A percentile compares a stretch with the other conserved stretches of the same genome.
phyloP scores from a whole-genome alignment of 2,888 invertebrate species.

The Drosophila lacicola region DNA sequence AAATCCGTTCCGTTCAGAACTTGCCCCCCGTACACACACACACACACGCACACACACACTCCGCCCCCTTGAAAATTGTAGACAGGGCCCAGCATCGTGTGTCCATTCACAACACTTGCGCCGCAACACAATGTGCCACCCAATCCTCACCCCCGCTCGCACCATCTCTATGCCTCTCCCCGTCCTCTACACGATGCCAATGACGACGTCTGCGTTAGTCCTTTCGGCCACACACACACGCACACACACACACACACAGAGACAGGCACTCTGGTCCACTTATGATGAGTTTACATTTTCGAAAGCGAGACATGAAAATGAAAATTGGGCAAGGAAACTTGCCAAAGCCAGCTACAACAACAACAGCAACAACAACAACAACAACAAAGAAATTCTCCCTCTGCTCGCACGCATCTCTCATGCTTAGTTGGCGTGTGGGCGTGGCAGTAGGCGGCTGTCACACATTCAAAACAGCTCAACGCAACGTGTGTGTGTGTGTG shows the following conservation, averaged over 20 bases:
- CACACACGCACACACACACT: conserved; percentile 2
- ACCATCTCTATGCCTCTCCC: neutral
- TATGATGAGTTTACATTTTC: conserved; percentile 81
- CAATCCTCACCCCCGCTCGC: neutral
- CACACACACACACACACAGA: conserved; percentile 26
- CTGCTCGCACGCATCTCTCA: conserved; percentile 44
- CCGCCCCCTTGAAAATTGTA: conserved; percentile 18
- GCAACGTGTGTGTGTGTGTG: conserved; percentile 4
- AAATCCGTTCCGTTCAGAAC: conserved; percentile 63
- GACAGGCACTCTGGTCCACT: conserved; percentile 68
- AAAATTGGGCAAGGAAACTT: conserved; percentile 76
- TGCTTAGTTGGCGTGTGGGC: conserved; percentile 42
- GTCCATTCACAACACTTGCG: conserved; percentile 79
- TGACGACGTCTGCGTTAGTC: conserved; percentile 65
- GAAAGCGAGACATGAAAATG: conserved; percentile 69
- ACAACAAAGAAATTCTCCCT: conserved; percentile 51
- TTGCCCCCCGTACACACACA: neutral
- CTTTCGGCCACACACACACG: conserved; percentile 38
- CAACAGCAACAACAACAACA: conserved; percentile 40
- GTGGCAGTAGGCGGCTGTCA: conserved; percentile 65
- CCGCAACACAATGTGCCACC: conserved; percentile 54
- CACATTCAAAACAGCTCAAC: conserved; percentile 78
- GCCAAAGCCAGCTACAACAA: conserved; percentile 42
- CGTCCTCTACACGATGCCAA: conserved; percentile 28
- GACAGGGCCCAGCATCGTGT: conserved; percentile 51